phyloP scores from a whole-genome alignment of 2,888 invertebrate genomes.

The Anorthoa munda region DNA sequence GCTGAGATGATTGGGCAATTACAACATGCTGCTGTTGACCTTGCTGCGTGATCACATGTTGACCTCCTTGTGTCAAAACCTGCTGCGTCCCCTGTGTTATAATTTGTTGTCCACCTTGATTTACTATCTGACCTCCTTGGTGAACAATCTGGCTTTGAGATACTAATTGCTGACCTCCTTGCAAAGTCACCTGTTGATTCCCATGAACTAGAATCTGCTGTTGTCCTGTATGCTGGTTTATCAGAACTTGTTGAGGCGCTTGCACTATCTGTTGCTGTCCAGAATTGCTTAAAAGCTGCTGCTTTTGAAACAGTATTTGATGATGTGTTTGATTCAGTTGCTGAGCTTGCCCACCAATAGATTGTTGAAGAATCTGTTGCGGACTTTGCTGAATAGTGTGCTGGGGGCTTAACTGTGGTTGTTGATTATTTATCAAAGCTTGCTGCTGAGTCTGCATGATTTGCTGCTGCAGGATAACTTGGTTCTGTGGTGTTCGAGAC shows the following conservation, averaged over 20 bases:
- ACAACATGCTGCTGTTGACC: slow-evolving; percentile 89
- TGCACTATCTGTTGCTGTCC: slow-evolving; percentile 89
- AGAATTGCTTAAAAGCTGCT: slow-evolving; percentile 91
- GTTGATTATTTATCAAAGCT: slow-evolving; percentile 86
- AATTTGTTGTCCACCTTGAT: slow-evolving; percentile 87
- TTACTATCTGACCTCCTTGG: slow-evolving; percentile 87
- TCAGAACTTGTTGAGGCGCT: slow-evolving; percentile 89
- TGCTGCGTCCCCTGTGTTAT: slow-evolving; percentile 86
- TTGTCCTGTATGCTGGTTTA: slow-evolving; percentile 88
- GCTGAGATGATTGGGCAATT: slow-evolving; percentile 88
- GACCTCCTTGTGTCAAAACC: slow-evolving; percentile 87
- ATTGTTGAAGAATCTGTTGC: slow-evolving; percentile 92
- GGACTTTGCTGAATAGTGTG: slow-evolving; percentile 89
- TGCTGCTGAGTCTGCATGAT: slow-evolving; percentile 91
- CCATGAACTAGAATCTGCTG: slow-evolving; percentile 89
- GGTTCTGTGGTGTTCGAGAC: slow-evolving; percentile 87
- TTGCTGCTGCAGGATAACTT: slow-evolving; percentile 91
- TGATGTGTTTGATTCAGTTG: slow-evolving; percentile 88
- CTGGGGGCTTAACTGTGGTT: slow-evolving; percentile 89
- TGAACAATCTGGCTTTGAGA: slow-evolving; percentile 88
- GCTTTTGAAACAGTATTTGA: slow-evolving; percentile 89
- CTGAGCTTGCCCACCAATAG: slow-evolving; percentile 90
- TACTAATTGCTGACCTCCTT: slow-evolving; percentile 87
- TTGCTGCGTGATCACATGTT: slow-evolving; percentile 88
- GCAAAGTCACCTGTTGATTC: slow-evolving; percentile 88